Percentiles rank a stretch among this genome's conserved stretches.
Conservation (phyloP, 1,140 invertebrate genomes). For the Dreissena rostriformis region DNA sequence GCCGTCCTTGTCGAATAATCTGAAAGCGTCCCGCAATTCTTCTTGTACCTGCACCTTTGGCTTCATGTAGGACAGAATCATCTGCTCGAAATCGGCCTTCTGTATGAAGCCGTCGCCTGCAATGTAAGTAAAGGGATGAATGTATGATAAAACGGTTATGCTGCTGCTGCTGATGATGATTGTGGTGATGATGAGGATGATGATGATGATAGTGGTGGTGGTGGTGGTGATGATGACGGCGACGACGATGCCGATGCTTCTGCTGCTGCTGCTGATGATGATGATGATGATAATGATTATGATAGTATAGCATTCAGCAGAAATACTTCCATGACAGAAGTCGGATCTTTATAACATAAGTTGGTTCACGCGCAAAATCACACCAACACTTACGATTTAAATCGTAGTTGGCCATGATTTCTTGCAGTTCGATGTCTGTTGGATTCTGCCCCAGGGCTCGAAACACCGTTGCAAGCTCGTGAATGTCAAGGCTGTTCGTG, state of each 20-base stretch:
- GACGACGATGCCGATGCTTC: too few species aligned
- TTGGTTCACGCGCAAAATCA: too few species aligned
- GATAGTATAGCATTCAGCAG: too few species aligned
- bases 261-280: too few species aligned
- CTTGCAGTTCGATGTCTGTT: conserved; percentile 97
- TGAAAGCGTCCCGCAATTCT: conserved; percentile 46
- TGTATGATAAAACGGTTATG: too few species aligned
- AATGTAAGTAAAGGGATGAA: background rate
- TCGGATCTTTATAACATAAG: too few species aligned
- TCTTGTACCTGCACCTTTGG: conserved; percentile 42
- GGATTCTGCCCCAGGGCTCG: conserved; percentile 98
- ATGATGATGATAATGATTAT: too few species aligned
- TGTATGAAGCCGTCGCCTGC: conserved; percentile 17
- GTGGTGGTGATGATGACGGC: too few species aligned
- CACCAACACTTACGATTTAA: conserved; percentile 18
- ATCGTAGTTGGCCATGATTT: conserved; percentile 46
- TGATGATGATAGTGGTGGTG: too few species aligned
- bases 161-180: too few species aligned
- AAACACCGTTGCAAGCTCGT: conserved; percentile 97
- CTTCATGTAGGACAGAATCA: conserved; percentile 49
- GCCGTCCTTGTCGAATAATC: conserved; percentile 48
- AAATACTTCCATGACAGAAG: too few species aligned
- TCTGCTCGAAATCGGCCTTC: conserved; percentile 35
- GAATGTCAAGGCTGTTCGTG: conserved; percentile 97
- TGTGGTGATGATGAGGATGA: too few species aligned